These are phyloP conservation scores for Drosophila rubida DNA, from an alignment of 2,888 invertebrate genomes.

Conservation along the genomic window DNA sequence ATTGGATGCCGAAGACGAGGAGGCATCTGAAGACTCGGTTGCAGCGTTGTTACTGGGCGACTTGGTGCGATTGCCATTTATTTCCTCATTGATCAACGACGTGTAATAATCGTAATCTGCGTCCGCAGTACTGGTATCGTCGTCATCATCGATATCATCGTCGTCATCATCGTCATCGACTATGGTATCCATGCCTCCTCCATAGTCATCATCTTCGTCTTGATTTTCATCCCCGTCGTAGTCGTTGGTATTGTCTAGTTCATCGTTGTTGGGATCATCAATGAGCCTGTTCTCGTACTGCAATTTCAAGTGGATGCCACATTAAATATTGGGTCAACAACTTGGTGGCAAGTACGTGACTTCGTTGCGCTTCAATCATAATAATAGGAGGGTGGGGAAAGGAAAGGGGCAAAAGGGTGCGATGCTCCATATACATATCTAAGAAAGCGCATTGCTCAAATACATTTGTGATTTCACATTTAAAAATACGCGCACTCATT, in stretches of 20 bases:
- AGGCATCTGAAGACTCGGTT: conserved; percentile 11
- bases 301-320: conserved; percentile 36
- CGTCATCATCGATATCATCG: conserved; percentile 18
- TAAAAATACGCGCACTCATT: conserved; percentile 63
- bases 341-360: conserved; percentile 62
- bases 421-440: conserved; percentile 19
- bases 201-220: conserved; percentile 21
- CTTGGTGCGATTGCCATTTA: conserved; percentile 1
- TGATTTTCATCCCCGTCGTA: conserved; percentile 51
- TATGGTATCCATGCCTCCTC: not conserved
- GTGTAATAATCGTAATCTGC: conserved; percentile 32
- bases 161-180: conserved; percentile 38
- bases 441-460: conserved; percentile 41
- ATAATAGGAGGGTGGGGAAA: not conserved
- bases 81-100: conserved; percentile 52
- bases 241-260: conserved; percentile 44
- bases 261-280: conserved; percentile 71
- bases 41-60: not conserved
- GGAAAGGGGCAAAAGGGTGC: not conserved
- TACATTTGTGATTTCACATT: conserved; percentile 62
- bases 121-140: not conserved
- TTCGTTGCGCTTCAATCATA: conserved; percentile 3
- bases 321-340: conserved; percentile 62
- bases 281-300: conserved; percentile 79
- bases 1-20: conserved; percentile 50